A percentile compares a stretch with the other conserved stretches of the same genome.
These are phyloP conservation scores for Tokudaia tokunoshimensis DNA, from an alignment of 2,797 vertebrate species.

Conservation along the genomic window DNA sequence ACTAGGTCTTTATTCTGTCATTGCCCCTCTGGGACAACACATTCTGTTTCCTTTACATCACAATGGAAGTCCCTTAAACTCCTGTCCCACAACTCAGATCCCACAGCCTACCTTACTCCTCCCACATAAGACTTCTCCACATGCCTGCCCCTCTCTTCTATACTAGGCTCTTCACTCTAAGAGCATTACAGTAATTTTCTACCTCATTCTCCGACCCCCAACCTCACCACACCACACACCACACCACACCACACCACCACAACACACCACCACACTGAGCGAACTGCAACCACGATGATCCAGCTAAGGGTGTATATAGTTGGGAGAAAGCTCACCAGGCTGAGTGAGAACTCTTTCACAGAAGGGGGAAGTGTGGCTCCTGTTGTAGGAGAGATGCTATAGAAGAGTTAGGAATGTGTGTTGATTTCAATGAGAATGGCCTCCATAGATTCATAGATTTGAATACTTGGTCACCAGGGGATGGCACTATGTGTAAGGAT, in stretches of 20 bases:
- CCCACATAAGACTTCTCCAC: not conserved
- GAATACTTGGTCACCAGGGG: not conserved
- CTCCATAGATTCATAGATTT: not conserved
- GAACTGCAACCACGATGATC: too few relatives aligned
- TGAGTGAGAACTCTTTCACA: not conserved
- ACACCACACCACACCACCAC: not conserved
- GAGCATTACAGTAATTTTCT: not conserved
- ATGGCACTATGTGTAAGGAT: not conserved
- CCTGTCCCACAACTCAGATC: not conserved
- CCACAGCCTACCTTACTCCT: not conserved
- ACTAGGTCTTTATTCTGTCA: constrained; percentile 79
- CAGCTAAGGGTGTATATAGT: not conserved
- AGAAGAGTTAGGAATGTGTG: not conserved
- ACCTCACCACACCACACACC: not conserved
- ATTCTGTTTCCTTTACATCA: constrained; percentile 62
- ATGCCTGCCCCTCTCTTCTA: not conserved
- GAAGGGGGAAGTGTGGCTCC: not conserved
- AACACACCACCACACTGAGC: not conserved
- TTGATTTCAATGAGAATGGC: not conserved
- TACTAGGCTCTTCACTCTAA: not conserved
- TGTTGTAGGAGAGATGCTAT: not conserved
- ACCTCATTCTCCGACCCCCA: not conserved
- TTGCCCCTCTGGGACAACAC: not conserved
- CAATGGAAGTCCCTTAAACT: constrained; percentile 43
- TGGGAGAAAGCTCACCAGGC: not conserved